Base-by-base conservation (phyloP, 2,888 invertebrate species). In the Leptura quadrifasciata region DNA sequence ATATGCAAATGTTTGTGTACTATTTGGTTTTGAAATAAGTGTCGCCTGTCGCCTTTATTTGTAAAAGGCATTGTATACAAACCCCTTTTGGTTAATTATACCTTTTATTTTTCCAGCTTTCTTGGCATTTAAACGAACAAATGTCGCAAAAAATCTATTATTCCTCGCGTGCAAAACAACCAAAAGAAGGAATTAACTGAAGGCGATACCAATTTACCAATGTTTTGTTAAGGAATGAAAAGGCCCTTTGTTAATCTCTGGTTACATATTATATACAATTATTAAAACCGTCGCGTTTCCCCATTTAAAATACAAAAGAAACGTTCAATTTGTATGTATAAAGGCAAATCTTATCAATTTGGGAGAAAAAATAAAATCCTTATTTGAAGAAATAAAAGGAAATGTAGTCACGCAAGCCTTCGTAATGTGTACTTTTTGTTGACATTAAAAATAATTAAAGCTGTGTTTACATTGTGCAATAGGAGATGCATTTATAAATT, bases 401-500 rank as follows among this genome's bases (percentile, higher is more conserved):
- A 20, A 24, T 15, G 21, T 20, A 58, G 60, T 47, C 71, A 71
- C 71, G 70, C 61, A 6, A 71, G 9, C 17, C 18, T 18, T 12
- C 27, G 52, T 47, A 58, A n/a, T 39, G 58, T 39, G 21, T 58
- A 58, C 39, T 35, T 58, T 58, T 58, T 12, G 20, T 21, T 15
- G 58, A 47, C 18, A 39, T 58, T 57, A 39, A 69, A 58, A 69
- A 69, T 69, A 69, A 69, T 69, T 69, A 58, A 57, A 55, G 55
- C 68, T 57, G 58, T 69, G 24, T 69, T 69, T 35, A 47, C 69
- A 20, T 68, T 68, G 39, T 69, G 68, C 74, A 74, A 74, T 67
- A 74, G 58, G 39, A 61, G 24, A 24, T 74, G 74, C 74, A 74
- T 74, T 74, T 69, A 55, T 58, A 15, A 74, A 61, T 63, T 74